phyloP scores from a whole-genome alignment of 2,888 invertebrate species.

The Oscheius onirici region DNA sequence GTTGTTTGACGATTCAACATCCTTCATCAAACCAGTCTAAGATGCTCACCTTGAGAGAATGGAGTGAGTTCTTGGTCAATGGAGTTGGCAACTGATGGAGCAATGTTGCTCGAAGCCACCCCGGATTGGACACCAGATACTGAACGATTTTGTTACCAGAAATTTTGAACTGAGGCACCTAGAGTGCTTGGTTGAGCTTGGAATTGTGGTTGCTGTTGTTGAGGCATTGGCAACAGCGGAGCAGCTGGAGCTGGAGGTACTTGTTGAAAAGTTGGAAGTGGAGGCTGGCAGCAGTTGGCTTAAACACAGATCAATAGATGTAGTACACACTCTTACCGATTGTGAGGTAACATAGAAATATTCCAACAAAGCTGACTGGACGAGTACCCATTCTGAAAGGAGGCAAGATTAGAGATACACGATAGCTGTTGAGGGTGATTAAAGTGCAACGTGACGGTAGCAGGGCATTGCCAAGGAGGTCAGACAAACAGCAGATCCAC shows the following conservation, averaged over 20 bases:
- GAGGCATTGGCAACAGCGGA: conserved; percentile 5
- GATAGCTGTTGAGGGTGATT: conserved; percentile 11
- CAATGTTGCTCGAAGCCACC: neutral
- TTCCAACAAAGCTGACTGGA: neutral
- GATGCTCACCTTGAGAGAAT: conserved; percentile 3
- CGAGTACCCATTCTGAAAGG: neutral
- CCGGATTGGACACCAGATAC: conserved; percentile 27
- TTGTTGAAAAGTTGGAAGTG: conserved; percentile 22
- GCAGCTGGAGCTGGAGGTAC: conserved; percentile 22
- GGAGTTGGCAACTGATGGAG: conserved; percentile 1
- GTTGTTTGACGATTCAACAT: neutral
- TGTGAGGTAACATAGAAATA: neutral
- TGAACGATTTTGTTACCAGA: neutral
- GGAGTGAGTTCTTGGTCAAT: conserved; percentile 29
- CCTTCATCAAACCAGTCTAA: neutral
- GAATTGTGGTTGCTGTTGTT: conserved; percentile 7
- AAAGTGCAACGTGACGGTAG: conserved; percentile 21
- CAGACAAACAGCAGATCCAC: conserved; percentile 33
- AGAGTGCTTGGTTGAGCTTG: neutral
- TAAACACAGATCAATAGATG: neutral
- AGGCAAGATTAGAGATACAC: neutral
- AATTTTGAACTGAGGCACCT: neutral
- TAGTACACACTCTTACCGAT: neutral
- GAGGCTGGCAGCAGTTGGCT: conserved; percentile 26
- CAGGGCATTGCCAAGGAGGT: conserved; percentile 30